Conservation (phyloP, 1,140 invertebrate genomes). For the Macrostomum lignano region DNA sequence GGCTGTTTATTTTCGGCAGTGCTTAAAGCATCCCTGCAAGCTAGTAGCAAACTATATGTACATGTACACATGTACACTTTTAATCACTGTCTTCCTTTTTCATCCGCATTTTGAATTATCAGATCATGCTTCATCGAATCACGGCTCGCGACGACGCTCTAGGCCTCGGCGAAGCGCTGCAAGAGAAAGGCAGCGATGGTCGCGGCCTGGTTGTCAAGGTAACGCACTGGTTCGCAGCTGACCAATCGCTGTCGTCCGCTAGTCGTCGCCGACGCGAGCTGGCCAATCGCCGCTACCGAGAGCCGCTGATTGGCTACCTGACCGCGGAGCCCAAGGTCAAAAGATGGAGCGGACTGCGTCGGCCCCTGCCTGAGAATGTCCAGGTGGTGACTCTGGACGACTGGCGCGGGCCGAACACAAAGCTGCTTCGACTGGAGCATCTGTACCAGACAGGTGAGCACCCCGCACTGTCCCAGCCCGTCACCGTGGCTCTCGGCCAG, state of each 20-base stretch:
- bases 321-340: neutral
- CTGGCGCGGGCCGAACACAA: conserved; percentile 35
- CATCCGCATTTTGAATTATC: too few relatives aligned
- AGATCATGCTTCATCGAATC: conserved; percentile 47
- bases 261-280: too few relatives aligned
- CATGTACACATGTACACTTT: too few relatives aligned
- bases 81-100: too few relatives aligned
- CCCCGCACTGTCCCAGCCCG: too few relatives aligned
- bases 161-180: conserved; percentile 63
- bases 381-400: conserved; percentile 61
- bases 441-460: too few relatives aligned
- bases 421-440: conserved; percentile 54
- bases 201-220: conserved; percentile 51
- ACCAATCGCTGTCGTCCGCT: too few relatives aligned
- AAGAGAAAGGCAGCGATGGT: conserved; percentile 42
- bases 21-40: too few relatives aligned
- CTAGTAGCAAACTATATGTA: too few relatives aligned
- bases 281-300: too few relatives aligned
- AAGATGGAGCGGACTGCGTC: conserved; percentile 11
- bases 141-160: conserved; percentile 59
- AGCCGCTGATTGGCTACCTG: conserved; percentile 5
- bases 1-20: too few relatives aligned
- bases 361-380: conserved; percentile 41
- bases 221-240: conserved; percentile 21
- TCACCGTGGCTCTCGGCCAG: conserved; percentile 29